Evolutionary conservation across 2,797 vertebrate genomes (phyloP), one percentile per base, ranked within the genome.

Genomic region (Crocidura indochinensis): DNA sequence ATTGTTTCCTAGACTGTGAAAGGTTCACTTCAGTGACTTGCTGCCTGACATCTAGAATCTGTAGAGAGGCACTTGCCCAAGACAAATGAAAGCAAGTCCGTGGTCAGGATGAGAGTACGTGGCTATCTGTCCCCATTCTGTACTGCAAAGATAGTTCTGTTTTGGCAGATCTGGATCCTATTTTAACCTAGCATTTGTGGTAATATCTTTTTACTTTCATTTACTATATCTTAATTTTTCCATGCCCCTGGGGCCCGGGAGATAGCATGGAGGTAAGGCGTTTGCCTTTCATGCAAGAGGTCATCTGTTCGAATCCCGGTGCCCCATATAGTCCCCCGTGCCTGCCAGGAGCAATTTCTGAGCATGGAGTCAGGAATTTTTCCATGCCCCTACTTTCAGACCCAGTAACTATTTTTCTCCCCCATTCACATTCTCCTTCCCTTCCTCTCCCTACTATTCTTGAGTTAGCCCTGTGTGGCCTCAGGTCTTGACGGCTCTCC

Each of bases 381-480:
- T n/a, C n/a, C n/a, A n/a, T n/a, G n/a, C n/a, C n/a, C 7, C 27
- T 56, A 24, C 62, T 6, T 67, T 17, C 29, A 68, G 72, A 51
- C 26, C 20, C 4, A 8, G 56, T 60, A 60, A 19, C 19, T 60
- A 19, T 77, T 80, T 78, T 29, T 53, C 78, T 29, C 27, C 7
- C 4, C 2, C 77, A 6, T 31, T 81, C 11, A 20, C 14, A 80
- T 74, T 47, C 8, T 74, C 53, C 12, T 76, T 47, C 8, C 71
- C 53, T 15, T 76, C 10, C 15, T 3, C 1, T 22, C 11, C 26
- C n/a, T 82, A 9, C 8, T 65, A 53, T 38, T 62, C 38, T 83
- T 60, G 53, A 68, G 20, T 69, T 88, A 91, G 69, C 29, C 22
- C 77, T 85, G 71, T 27, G 73, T 46, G 24, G 69, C 83, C 65